These are phyloP conservation scores for Accipiter virgatus DNA, from an alignment of 2,113 vertebrate genomes.

Conservation along the genomic window DNA sequence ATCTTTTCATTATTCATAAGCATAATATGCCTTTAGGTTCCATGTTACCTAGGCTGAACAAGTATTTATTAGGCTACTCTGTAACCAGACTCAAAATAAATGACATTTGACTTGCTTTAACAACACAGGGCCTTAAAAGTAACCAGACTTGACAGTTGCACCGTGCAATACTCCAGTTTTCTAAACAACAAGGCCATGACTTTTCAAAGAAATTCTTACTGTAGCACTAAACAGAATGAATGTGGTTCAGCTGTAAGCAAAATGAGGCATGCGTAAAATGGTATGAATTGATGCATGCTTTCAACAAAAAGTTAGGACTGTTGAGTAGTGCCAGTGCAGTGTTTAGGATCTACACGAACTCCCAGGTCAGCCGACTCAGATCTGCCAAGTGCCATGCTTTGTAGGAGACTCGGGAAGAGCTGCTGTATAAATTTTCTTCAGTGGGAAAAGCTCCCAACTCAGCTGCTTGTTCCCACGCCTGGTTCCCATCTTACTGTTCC, in stretches of 20 bases:
- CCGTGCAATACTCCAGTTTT: background rate
- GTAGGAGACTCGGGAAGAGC: background rate
- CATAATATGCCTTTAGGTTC: accelerated
- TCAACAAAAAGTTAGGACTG: background rate
- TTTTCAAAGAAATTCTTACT: background rate
- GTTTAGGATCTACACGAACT: background rate
- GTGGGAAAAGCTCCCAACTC: background rate
- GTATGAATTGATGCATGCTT: background rate
- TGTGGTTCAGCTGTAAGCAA: background rate
- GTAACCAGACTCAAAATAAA: background rate
- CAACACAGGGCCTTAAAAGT: background rate
- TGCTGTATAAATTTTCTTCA: background rate
- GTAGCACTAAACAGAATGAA: background rate
- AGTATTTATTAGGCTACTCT: background rate
- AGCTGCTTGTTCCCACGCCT: background rate
- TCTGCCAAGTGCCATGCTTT: background rate
- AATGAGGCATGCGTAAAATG: accelerated
- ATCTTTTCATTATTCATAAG: background rate
- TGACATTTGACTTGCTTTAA: background rate
- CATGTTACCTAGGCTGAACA: background rate
- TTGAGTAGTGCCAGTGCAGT: background rate
- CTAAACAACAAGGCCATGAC: background rate
- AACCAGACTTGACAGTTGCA: background rate
- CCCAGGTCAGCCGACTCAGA: background rate
- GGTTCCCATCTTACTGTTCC: background rate